These are phyloP conservation scores for Sphaerophoria taeniata DNA, from an alignment of 2,888 invertebrate species.

Conservation along the genomic window DNA sequence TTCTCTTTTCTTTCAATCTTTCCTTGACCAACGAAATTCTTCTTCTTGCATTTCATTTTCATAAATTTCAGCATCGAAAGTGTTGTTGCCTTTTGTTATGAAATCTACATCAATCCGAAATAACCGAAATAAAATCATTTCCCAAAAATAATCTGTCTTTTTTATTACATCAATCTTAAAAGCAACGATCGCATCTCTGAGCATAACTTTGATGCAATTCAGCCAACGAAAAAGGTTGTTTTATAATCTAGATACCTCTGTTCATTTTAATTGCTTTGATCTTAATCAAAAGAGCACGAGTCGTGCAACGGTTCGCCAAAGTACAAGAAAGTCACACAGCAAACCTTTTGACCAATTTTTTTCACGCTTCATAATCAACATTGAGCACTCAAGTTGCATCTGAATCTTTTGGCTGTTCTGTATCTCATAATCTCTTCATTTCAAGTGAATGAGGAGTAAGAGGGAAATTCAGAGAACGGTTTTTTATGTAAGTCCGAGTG, in stretches of 20 bases:
- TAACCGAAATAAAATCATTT: constrained; percentile 62
- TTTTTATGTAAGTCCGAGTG: constrained; percentile 16
- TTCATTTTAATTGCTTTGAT: constrained; percentile 11
- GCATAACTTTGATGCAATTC: not conserved
- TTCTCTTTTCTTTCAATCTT: constrained; percentile 72
- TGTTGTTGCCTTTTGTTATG: constrained; percentile 65
- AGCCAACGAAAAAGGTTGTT: not conserved
- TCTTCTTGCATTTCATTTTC: constrained; percentile 30
- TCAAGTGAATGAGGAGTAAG: not conserved
- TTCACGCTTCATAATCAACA: constrained; percentile 10
- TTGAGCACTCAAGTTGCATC: not conserved
- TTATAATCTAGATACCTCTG: not conserved
- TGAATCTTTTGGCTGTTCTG: not conserved
- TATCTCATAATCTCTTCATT: not conserved
- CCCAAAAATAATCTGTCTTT: constrained; percentile 28
- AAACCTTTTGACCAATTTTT: constrained; percentile 1
- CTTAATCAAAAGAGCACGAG: not conserved
- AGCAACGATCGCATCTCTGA: not conserved
- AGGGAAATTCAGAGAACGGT: constrained; percentile 7
- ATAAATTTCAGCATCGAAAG: constrained; percentile 19
- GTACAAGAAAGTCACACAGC: not conserved
- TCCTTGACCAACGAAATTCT: constrained; percentile 72
- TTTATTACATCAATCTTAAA: constrained; percentile 28
- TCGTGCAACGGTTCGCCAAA: not conserved
- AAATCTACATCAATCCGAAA: constrained; percentile 36